phyloP scores from a whole-genome alignment of 2,113 vertebrate genomes.

The Zapus hudsonius region DNA sequence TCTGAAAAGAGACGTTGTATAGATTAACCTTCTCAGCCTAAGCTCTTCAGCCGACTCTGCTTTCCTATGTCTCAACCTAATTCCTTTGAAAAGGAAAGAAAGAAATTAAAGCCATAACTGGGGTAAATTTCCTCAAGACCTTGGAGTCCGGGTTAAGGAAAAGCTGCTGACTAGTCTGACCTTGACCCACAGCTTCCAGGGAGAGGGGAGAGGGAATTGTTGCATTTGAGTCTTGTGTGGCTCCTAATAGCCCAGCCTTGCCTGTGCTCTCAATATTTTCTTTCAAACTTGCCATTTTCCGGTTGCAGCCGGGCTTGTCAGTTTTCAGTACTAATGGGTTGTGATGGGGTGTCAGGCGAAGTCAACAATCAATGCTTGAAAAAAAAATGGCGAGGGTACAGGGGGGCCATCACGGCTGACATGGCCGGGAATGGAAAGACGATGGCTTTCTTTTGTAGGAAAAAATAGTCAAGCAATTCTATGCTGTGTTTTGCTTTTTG shows the following conservation, averaged over 20 bases:
- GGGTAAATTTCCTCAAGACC: slow-evolving; percentile 27
- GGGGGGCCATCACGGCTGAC: slow-evolving; percentile 81
- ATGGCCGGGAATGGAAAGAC: slow-evolving; percentile 83
- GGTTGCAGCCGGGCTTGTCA: slow-evolving; percentile 86
- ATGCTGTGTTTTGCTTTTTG: slow-evolving; percentile 80
- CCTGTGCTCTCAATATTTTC: slow-evolving; percentile 81
- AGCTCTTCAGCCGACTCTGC: slow-evolving; percentile 50
- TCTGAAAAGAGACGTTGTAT: slow-evolving; percentile 32
- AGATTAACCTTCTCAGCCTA: slow-evolving; percentile 64
- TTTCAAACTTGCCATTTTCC: slow-evolving; percentile 86
- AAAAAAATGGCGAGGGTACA: background rate
- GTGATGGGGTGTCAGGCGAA: slow-evolving; percentile 89
- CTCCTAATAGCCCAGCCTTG: slow-evolving; percentile 74
- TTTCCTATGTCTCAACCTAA: slow-evolving; percentile 33
- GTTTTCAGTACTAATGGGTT: slow-evolving; percentile 89
- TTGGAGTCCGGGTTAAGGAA: slow-evolving; percentile 69
- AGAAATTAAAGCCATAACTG: slow-evolving; percentile 21
- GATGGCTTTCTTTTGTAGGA: slow-evolving; percentile 76
- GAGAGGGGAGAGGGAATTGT: background rate
- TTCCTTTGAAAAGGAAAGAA: slow-evolving; percentile 70
- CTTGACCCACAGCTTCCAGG: slow-evolving; percentile 54
- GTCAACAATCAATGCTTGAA: slow-evolving; percentile 87
- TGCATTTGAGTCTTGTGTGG: slow-evolving; percentile 16
- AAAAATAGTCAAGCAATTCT: slow-evolving; percentile 84
- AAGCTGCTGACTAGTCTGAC: slow-evolving; percentile 73